These are phyloP conservation scores for Octomys mimax DNA, from an alignment of 2,797 vertebrate species.

Conservation along the genomic window DNA sequence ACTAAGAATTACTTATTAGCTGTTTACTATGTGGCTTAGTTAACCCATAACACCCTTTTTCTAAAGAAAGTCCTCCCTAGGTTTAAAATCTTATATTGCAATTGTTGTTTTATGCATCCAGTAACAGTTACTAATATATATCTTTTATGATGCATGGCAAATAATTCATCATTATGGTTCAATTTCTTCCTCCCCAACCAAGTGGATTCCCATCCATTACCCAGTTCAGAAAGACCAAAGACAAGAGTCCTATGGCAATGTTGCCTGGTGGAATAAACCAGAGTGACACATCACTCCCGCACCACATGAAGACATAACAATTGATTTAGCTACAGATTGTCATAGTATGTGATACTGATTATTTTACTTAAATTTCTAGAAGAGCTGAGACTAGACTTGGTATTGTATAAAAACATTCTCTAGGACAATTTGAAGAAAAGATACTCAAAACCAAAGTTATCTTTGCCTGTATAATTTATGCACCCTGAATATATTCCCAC, in stretches of 20 bases:
- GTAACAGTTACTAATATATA: background rate
- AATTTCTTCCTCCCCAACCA: background rate
- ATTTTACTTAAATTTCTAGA: background rate
- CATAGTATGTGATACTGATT: background rate
- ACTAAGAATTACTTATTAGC: background rate
- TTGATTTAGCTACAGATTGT: background rate
- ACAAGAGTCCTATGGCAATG: too few relatives aligned
- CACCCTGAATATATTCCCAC: constrained; percentile 20
- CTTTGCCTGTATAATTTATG: background rate
- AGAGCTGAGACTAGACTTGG: background rate
- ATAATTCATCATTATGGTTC: background rate
- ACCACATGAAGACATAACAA: background rate
- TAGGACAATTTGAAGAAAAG: constrained; percentile 24
- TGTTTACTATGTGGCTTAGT: background rate
- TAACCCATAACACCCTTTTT: background rate
- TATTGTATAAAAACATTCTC: background rate
- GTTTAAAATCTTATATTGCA: background rate
- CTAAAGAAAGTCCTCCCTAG: background rate
- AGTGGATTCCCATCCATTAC: background rate
- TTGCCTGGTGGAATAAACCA: background rate
- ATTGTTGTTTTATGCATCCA: background rate
- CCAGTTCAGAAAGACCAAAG: background rate
- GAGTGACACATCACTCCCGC: background rate
- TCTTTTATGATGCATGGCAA: background rate
- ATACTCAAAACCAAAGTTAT: background rate